Base-by-base conservation (phyloP, 2,797 vertebrate species). In the Okamejei kenojei region DNA sequence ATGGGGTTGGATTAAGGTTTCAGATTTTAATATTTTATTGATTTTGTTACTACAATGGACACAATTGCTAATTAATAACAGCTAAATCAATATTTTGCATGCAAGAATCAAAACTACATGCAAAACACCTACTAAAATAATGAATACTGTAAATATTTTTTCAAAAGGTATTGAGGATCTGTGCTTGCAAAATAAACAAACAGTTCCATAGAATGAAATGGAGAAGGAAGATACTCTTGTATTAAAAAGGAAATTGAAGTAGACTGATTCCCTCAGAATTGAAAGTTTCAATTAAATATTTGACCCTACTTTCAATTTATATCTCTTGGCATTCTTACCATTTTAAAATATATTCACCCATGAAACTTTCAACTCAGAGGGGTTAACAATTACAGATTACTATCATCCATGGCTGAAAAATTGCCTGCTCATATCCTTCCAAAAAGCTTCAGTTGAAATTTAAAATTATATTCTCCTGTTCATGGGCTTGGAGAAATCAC, bases 111-210 rank as follows among this genome's bases (percentile, higher is more conserved):
- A 82, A 88, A 19, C 32, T 65, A 88, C 32, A 63, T 32, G 32
- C 84, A 88, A 63, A 63, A 23, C 84, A 88, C 84, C 32, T 88
- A 65, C 84, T 88, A 65, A n/a, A 65, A 88, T 29, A 88, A 7
- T 88, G 84, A 88, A 88, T 65, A 65, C 58, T 88, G 84, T 65
- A 65, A 7, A 88, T 65, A 58, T 32, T 65, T 9, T 88, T 88
- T 65, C 32, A 88, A 86, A n/a, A 82, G 63, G 6, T 29, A 86
- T 32, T 65, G 13, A 86, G 63, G 82, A 86, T 86, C 82, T 65
- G 29, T 61, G 29, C 13, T 29, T 86, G 82, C n/a, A 86, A 86
- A 86, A 65, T 32, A 86, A 84, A 61, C 10, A 29, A 84, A 84
- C 5, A 61, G 29, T 84, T 84, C 54, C 5, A 29, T 84, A 26